Conservation (phyloP, 2,113 vertebrate genomes). For the Hemicordylus capensis region DNA sequence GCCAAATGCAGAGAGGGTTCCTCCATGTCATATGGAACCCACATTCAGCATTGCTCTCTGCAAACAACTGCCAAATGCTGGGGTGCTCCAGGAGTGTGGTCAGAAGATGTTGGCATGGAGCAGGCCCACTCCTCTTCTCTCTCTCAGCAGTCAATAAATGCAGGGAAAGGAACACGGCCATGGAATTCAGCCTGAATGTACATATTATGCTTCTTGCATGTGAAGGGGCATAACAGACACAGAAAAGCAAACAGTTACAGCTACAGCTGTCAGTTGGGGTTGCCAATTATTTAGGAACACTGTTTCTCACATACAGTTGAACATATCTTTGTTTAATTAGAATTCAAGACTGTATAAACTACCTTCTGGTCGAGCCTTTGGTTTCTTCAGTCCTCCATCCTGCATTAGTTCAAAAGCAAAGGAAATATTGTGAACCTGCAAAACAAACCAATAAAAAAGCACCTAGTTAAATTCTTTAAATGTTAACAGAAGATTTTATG, state of each 20-base stretch:
- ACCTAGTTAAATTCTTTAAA: background rate
- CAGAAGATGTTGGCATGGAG: no score
- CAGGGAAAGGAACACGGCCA: background rate
- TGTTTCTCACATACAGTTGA: background rate
- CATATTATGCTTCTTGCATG: background rate
- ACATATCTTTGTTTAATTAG: background rate
- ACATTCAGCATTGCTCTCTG: no score
- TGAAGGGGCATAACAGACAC: no score
- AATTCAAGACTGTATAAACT: background rate
- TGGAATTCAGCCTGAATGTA: background rate
- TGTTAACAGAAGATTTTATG: background rate
- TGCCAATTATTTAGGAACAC: background rate
- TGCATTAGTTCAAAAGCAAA: conserved; percentile 98
- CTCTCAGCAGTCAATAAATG: no score
- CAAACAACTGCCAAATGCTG: no score
- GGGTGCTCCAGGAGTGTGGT: no score
- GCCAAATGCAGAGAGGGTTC: no score
- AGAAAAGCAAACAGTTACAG: no score
- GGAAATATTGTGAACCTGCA: conserved; percentile 93
- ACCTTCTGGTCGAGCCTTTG: conserved; percentile 98
- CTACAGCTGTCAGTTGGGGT: background rate
- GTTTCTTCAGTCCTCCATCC: conserved; percentile 93
- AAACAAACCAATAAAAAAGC: background rate
- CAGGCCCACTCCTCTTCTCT: no score
- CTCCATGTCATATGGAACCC: no score